phyloP scores from a whole-genome alignment of 2,888 invertebrate genomes.

The Arrhopalites spinosus region DNA sequence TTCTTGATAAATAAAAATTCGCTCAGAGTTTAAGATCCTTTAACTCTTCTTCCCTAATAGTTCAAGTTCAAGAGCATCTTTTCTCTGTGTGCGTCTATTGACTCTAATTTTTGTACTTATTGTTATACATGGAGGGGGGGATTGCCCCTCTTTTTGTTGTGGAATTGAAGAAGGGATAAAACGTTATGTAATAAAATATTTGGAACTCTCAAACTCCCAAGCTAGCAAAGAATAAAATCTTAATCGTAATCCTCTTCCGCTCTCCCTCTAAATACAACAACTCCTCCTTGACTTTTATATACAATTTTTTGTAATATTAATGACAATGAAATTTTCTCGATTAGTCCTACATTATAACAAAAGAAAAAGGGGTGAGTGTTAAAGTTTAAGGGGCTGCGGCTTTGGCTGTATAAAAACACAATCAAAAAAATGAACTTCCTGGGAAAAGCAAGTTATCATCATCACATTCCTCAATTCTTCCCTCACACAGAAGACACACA shows the following conservation, averaged over 20 bases:
- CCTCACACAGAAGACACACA: too few relatives aligned
- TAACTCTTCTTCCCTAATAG: neutral
- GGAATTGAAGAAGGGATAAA: neutral
- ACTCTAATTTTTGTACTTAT: neutral
- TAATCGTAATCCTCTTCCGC: too few relatives aligned
- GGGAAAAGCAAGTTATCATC: neutral
- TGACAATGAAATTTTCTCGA: too few relatives aligned
- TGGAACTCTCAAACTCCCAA: neutral
- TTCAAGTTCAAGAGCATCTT: neutral
- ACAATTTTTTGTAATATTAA: too few relatives aligned
- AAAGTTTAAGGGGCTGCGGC: neutral
- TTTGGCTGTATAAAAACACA: neutral
- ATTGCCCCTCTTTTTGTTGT: constrained; percentile 7
- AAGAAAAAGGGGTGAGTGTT: neutral
- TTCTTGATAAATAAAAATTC: too few relatives aligned
- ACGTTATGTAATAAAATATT: constrained; percentile 6
- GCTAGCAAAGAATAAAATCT: too few relatives aligned
- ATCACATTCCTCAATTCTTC: too few relatives aligned
- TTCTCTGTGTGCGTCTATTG: neutral
- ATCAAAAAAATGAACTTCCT: neutral
- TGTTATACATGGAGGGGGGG: neutral
- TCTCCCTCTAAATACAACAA: too few relatives aligned
- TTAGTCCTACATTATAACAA: too few relatives aligned
- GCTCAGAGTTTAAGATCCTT: too few relatives aligned
- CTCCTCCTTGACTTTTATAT: too few relatives aligned